phyloP scores from a whole-genome alignment of 1,140 invertebrate genomes.

The Ceratosolen solmsi region DNA sequence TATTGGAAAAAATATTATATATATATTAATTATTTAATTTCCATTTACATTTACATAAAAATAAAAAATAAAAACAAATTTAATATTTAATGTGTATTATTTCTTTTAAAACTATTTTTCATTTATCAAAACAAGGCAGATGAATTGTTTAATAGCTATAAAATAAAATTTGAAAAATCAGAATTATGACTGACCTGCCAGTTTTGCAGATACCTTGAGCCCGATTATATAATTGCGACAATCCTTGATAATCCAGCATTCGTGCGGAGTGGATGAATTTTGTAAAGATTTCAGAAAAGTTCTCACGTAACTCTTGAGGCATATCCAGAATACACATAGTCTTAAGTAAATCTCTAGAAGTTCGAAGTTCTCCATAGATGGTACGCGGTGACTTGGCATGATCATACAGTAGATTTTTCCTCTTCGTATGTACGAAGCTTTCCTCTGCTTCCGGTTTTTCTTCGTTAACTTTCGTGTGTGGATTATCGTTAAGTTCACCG shows the following conservation, averaged over 20 bases:
- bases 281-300: conserved; percentile 78
- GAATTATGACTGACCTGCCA: conserved; percentile 74
- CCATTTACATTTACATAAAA: no score
- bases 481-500: conserved; percentile 1
- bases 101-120: no score
- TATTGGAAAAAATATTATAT: no score
- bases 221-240: conserved; percentile 74
- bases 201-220: conserved; percentile 76
- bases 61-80: no score
- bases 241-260: conserved; percentile 75
- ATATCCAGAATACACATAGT: conserved; percentile 77
- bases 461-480: not conserved
- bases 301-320: conserved; percentile 75
- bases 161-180: not conserved
- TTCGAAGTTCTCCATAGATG: conserved; percentile 78
- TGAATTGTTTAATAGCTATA: no score
- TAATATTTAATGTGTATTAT: no score
- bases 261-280: conserved; percentile 78
- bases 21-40: no score
- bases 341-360: conserved; percentile 80
- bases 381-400: conserved; percentile 78
- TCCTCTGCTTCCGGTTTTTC: not conserved
- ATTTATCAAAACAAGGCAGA: no score
- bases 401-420: conserved; percentile 80
- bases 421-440: conserved; percentile 62